A percentile compares a stretch with the other conserved stretches of the same genome.
phyloP scores from a whole-genome alignment of 2,113 vertebrate species.

The Sander vitreus region DNA sequence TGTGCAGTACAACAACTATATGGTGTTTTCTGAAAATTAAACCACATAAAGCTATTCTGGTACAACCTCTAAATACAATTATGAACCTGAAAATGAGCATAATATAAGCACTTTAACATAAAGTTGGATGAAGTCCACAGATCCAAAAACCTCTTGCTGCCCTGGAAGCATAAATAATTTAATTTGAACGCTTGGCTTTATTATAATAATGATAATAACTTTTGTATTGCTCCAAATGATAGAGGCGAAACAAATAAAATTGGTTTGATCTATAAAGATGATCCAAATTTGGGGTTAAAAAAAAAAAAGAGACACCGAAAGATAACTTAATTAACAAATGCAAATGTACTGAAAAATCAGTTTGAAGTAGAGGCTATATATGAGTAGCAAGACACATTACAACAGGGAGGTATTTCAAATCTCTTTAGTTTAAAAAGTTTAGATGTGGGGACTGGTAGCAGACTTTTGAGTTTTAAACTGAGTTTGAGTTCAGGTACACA shows the following conservation, averaged over 20 bases:
- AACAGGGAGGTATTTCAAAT: not conserved
- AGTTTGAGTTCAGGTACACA: not conserved
- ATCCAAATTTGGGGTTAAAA: not conserved
- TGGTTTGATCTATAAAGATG: not conserved
- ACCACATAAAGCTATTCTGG: too few species aligned
- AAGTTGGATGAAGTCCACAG: not conserved
- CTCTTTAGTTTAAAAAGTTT: not conserved
- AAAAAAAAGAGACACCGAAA: not conserved
- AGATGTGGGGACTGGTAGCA: not conserved
- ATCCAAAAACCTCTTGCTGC: not conserved
- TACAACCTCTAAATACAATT: too few species aligned
- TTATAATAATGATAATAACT: not conserved
- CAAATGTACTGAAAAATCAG: too few species aligned
- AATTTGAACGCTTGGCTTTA: too few species aligned
- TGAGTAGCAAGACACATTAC: not conserved
- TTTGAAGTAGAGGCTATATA: not conserved
- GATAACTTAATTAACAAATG: not conserved
- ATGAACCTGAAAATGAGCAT: too few species aligned
- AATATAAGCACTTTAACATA: not conserved
- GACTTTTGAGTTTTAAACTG: not conserved
- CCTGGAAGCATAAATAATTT: not conserved
- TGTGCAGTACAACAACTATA: too few species aligned
- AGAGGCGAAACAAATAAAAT: not conserved
- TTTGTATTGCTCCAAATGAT: not conserved
- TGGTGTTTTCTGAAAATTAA: too few species aligned